Conservation (phyloP, 2,797 vertebrate genomes). For the Picus viridis region DNA sequence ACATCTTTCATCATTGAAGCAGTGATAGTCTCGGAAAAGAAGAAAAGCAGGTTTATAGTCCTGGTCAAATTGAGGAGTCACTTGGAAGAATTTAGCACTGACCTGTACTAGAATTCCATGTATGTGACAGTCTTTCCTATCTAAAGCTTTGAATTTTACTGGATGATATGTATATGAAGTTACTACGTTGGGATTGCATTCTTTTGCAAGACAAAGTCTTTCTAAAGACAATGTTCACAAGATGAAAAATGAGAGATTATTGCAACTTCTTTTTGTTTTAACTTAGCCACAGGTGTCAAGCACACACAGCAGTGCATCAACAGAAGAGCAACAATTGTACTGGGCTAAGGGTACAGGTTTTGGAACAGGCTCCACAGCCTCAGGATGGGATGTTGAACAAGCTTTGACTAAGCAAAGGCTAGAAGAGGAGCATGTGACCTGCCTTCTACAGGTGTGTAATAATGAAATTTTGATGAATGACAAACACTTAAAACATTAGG, state of each 20-base stretch:
- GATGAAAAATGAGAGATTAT: neutral
- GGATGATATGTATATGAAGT: neutral
- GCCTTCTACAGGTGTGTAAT: constrained; percentile 90
- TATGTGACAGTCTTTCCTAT: neutral
- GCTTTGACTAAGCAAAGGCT: constrained; percentile 96
- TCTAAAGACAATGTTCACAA: neutral
- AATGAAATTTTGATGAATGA: neutral
- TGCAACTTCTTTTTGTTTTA: neutral
- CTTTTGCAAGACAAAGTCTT: neutral
- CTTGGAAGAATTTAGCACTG: neutral
- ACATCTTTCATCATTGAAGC: neutral
- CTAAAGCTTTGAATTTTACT: neutral
- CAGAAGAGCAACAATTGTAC: constrained; percentile 97
- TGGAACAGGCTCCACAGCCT: constrained; percentile 98
- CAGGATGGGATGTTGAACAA: constrained; percentile 98
- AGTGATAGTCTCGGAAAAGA: neutral
- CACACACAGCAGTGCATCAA: constrained; percentile 87
- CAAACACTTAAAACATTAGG: neutral
- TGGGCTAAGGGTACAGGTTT: constrained; percentile 99
- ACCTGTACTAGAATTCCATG: neutral
- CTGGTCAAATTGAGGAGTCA: neutral
- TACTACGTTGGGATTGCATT: neutral
- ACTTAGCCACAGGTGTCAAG: constrained; percentile 91
- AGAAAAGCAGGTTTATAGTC: neutral
- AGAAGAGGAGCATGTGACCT: constrained; percentile 98